Percentiles rank a stretch among this genome's conserved stretches.
phyloP scores from a whole-genome alignment of 1,140 invertebrate species.

The Dinoponera quadriceps region DNA sequence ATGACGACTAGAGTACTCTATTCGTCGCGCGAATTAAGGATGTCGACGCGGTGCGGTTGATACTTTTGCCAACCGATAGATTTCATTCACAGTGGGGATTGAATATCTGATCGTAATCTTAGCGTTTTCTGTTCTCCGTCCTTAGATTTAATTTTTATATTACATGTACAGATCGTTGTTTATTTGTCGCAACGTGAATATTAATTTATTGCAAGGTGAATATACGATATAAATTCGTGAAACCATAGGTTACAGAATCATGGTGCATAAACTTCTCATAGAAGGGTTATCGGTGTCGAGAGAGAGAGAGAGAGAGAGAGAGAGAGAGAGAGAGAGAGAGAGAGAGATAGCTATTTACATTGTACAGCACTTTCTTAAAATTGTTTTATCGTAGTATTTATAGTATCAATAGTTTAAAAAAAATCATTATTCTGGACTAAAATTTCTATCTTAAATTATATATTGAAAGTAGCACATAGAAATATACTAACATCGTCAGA shows the following conservation, averaged over 20 bases:
- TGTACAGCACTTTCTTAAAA: constrained; percentile 71
- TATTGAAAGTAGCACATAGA: constrained; percentile 54
- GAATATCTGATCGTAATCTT: constrained; percentile 72
- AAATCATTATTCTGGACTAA: constrained; percentile 61
- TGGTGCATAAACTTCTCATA: constrained; percentile 66
- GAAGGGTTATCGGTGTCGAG: constrained; percentile 53
- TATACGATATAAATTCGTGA: constrained; percentile 66
- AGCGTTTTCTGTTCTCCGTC: constrained; percentile 84
- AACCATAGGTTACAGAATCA: constrained; percentile 63
- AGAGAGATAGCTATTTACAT: constrained; percentile 66
- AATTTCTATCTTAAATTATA: constrained; percentile 67
- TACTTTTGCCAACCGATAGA: constrained; percentile 41
- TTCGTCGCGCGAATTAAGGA: constrained; percentile 22
- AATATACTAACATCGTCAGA: constrained; percentile 51
- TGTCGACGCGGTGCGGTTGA: constrained; percentile 7
- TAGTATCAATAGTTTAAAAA: constrained; percentile 60
- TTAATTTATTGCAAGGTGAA: constrained; percentile 73
- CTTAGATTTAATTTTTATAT: constrained; percentile 84
- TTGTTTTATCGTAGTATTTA: constrained; percentile 66
- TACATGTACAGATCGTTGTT: constrained; percentile 75
- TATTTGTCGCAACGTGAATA: constrained; percentile 74
- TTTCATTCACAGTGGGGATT: constrained; percentile 62
- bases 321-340: no score
- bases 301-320: no score
- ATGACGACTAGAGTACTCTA: constrained; percentile 46